Evolutionary conservation across 1,140 invertebrate species (phyloP), one percentile per base, ranked within the genome.

Genomic region (Kradibia gibbosae): DNA sequence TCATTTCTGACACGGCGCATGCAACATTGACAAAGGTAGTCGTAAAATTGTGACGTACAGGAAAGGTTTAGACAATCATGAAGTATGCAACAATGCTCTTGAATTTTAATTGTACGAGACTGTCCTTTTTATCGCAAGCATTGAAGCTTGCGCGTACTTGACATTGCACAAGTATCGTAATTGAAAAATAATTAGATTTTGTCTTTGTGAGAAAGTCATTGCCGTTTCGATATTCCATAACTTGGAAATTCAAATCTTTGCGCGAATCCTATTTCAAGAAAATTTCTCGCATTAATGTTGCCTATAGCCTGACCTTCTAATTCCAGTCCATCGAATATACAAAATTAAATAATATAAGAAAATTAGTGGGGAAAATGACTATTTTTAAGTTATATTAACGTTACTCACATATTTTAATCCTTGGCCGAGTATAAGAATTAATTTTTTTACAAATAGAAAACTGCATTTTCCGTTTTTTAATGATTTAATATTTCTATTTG

Each of bases 71-170:
- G n/a, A n/a, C 7, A 70, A 10, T 70, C 8, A 53, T 11, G 55
- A 60, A 36, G 39, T 42, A 42, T 48, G 17, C 65, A 65, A 65
- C 28, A 60, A 65, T 31, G 42, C 75, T 60, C 36, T 53, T 31
- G 48, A 78, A 78, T 78, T 78, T 53, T 78, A 78, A 78, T 78
- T 78, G 62, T 57, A 50, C 50, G n/a, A 60, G n/a, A n/a, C 13
- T 22, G 17, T 20, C n/a, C 48, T 78, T 70, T 78, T 67, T 53
- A 7, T 34, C 7, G 3, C 13, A 25, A 36, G 50, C 36, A 28
- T 78, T 70, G 76, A 79, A 20, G 34, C 15, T 55, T 42, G 31
- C n/a, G 25, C 72, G 34, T 8, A 10, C 31, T 20, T n/a, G n/a
- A n/a, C n/a, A n/a, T n/a, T n/a, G n/a, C 53, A 42, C 57, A 11